A percentile compares a stretch with the other conserved stretches of the same genome.
Conservation (phyloP, 2,113 vertebrate genomes). For the Gavialis gangeticus region DNA sequence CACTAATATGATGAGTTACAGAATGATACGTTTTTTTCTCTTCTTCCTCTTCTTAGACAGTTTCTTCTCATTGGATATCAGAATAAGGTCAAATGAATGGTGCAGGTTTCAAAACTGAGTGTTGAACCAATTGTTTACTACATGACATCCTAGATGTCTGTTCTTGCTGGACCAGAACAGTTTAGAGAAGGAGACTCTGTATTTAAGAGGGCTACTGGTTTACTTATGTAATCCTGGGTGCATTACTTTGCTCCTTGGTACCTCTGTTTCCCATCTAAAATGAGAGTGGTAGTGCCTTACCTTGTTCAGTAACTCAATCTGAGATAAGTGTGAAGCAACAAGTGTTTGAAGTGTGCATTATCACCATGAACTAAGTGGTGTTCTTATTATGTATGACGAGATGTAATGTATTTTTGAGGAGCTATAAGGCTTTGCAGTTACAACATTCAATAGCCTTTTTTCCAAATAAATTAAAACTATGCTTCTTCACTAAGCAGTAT, state of each 20-base stretch:
- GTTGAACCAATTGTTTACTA: not conserved
- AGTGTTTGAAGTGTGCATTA: slow-evolving; percentile 11
- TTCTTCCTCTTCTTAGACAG: not conserved
- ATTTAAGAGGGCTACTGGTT: not conserved
- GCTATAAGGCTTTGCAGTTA: not conserved
- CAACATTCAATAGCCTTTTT: not conserved
- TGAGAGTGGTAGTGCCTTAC: not conserved
- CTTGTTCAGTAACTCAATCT: slow-evolving; percentile 14
- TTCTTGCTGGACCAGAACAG: not conserved
- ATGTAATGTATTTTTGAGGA: not conserved
- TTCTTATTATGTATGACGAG: slow-evolving; percentile 27
- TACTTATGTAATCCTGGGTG: not conserved
- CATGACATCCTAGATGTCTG: not conserved
- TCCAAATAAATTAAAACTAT: not conserved
- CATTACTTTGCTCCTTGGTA: not conserved
- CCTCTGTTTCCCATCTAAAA: not conserved
- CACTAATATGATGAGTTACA: not conserved
- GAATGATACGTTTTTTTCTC: not conserved
- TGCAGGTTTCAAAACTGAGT: not conserved
- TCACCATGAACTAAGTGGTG: slow-evolving; percentile 1
- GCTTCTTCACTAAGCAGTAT: not conserved
- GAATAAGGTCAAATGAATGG: not conserved
- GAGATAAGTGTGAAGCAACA: slow-evolving; percentile 21
- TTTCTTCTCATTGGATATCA: not conserved
- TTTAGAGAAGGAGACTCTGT: not conserved